Percentiles rank a stretch among this genome's conserved stretches.
Conservation (phyloP, 2,113 vertebrate genomes). For the Gallinago undulata region DNA sequence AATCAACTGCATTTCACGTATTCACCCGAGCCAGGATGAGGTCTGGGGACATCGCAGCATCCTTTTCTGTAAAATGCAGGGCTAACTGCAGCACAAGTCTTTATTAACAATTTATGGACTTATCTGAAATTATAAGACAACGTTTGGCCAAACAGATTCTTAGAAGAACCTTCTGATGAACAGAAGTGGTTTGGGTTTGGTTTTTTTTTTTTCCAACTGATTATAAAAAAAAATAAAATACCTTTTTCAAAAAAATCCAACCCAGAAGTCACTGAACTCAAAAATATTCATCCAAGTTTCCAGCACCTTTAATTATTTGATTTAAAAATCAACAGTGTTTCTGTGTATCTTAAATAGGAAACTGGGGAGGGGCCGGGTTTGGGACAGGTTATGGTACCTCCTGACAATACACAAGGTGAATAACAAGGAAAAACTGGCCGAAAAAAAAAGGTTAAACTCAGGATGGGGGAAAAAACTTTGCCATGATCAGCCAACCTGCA, state of each 20-base stretch:
- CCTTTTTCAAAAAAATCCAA: not conserved
- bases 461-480: not conserved
- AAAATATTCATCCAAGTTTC: not conserved
- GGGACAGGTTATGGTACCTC: not conserved
- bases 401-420: not conserved
- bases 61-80: not conserved
- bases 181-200: no score
- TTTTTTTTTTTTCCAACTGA: not conserved
- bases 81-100: not conserved
- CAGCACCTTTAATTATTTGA: no score
- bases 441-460: not conserved
- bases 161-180: not conserved
- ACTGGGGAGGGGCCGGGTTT: not conserved
- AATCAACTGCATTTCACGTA: not conserved
- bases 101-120: not conserved
- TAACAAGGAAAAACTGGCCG: not conserved
- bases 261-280: not conserved
- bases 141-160: not conserved
- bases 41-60: fast-evolving
- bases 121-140: fast-evolving
- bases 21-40: not conserved
- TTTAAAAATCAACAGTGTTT: not conserved
- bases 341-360: not conserved
- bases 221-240: not conserved
- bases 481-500: no score